Conservation (phyloP, 1,140 invertebrate species). For the Colletes latitarsis region DNA sequence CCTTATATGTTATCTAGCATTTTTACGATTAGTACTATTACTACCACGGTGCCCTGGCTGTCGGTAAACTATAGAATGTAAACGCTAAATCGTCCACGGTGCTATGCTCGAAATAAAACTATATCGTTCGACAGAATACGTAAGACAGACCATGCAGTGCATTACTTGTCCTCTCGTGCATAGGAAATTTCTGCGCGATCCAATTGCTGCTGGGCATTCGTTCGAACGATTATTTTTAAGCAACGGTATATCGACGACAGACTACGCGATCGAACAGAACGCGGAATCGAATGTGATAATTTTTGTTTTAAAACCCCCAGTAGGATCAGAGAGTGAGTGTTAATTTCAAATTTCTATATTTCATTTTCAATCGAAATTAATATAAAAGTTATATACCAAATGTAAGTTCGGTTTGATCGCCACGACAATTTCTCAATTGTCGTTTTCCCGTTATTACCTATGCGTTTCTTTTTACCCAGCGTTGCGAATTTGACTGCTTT, state of each 20-base stretch:
- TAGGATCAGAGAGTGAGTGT: neutral
- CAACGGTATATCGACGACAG: neutral
- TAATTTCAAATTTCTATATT: neutral
- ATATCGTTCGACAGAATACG: slow-evolving; percentile 35
- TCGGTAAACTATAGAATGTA: slow-evolving; percentile 56
- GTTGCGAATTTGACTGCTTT: slow-evolving; percentile 13
- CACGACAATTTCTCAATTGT: neutral
- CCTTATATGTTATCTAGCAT: slow-evolving; percentile 60
- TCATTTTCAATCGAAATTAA: slow-evolving; percentile 8
- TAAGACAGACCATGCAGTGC: slow-evolving; percentile 12
- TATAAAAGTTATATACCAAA: slow-evolving; percentile 36
- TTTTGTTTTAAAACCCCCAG: neutral
- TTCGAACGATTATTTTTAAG: neutral
- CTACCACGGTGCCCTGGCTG: slow-evolving; percentile 71
- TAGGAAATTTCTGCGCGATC: slow-evolving; percentile 16
- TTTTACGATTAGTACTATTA: slow-evolving; percentile 67
- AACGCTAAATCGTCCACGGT: slow-evolving; percentile 51
- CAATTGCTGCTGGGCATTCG: neutral
- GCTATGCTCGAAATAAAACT: slow-evolving; percentile 48
- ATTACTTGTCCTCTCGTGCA: slow-evolving; percentile 8
- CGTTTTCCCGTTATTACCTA: slow-evolving; percentile 27
- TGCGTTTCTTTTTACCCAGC: slow-evolving; percentile 35
- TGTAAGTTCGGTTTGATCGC: neutral
- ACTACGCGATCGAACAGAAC: neutral
- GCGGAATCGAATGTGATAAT: neutral